Conservation (phyloP, 1,140 invertebrate genomes). For the Copidosoma floridanum region DNA sequence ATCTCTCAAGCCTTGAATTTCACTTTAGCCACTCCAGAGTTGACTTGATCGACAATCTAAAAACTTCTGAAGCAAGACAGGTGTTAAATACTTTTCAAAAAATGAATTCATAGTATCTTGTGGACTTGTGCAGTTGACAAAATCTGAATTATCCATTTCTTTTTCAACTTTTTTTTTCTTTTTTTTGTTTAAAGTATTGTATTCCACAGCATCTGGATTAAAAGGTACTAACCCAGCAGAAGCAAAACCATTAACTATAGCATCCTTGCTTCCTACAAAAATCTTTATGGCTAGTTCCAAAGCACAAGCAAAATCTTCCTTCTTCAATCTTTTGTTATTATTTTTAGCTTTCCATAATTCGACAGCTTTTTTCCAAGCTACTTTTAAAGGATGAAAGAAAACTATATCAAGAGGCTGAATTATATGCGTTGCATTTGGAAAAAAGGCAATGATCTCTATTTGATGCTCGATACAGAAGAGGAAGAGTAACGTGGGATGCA, state of each 20-base stretch:
- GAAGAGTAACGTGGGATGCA: slow-evolving; percentile 37
- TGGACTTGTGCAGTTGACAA: too few species aligned
- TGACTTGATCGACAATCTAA: too few species aligned
- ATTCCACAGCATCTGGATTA: not conserved
- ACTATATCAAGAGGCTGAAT: slow-evolving; percentile 35
- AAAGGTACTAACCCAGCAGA: not conserved
- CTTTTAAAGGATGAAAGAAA: slow-evolving; percentile 39
- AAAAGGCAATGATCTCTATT: slow-evolving; percentile 21
- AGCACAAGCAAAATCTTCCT: slow-evolving; percentile 1
- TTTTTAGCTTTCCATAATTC: not conserved
- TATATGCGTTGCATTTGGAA: slow-evolving; percentile 35
- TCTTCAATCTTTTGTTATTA: not conserved
- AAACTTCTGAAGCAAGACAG: too few species aligned
- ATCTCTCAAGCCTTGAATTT: too few species aligned
- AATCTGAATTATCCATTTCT: too few species aligned
- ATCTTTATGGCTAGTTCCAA: slow-evolving; percentile 6
- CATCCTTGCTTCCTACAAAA: not conserved
- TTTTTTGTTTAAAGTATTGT: not conserved
- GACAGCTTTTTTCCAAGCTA: slow-evolving; percentile 7
- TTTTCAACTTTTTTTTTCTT: slow-evolving; percentile 11
- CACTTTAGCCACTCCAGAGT: too few species aligned
- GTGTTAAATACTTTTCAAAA: too few species aligned
- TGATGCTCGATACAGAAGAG: slow-evolving; percentile 35
- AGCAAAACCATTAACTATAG: not conserved
- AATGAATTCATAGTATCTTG: too few species aligned